Evolutionary conservation across 2,888 invertebrate species (phyloP), one percentile per base, ranked within the genome.

Genomic region (Crepidodera aurea): DNA sequence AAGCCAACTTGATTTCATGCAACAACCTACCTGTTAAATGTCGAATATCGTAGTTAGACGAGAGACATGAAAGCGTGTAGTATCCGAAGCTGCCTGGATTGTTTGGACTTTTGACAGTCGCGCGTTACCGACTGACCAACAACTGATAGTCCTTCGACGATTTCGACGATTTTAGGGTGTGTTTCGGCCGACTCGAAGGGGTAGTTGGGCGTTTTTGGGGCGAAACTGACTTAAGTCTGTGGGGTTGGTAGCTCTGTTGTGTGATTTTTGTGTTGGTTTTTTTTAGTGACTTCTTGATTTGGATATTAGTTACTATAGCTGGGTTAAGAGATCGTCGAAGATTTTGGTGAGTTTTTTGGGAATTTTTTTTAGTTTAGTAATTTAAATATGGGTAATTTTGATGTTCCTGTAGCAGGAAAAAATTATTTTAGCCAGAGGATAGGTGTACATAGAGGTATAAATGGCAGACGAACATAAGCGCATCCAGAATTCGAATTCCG

Each of bases 1-100:
- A 48, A 63, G 63, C 56, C 56, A 56, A 57, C 66, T 63, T 58
- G 66, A 61, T 66, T 63, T 63, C 53, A 62, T 62, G 40, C 40
- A 40, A 63, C 62, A 61, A 66, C 66, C 66, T 64, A 66, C 66
- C 66, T 66, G 66, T 66, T 66, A 64, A 64, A 61, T 60, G 66
- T 66, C 63, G 66, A 63, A 56, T 62, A 65, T 62, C 65, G 57
- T 57, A 66, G 66, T 66, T 48, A 61, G 63, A 44, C 57, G 61
- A 61, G 60, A 66, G 63, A 62, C 62, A 60, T 51, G 64, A 56
- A 66, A 56, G 65, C 60, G 58, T 53, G 48, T 37, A 44, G 1
- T 34, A 13, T 2, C 16, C 16, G 16, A 16, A 18, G 18, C 4
- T 40, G n/a, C 2, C 13, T 13, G 7, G 37, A 37, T 15, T 10